phyloP scores from a whole-genome alignment of 2,888 invertebrate species.

The Phalangium opilio region DNA sequence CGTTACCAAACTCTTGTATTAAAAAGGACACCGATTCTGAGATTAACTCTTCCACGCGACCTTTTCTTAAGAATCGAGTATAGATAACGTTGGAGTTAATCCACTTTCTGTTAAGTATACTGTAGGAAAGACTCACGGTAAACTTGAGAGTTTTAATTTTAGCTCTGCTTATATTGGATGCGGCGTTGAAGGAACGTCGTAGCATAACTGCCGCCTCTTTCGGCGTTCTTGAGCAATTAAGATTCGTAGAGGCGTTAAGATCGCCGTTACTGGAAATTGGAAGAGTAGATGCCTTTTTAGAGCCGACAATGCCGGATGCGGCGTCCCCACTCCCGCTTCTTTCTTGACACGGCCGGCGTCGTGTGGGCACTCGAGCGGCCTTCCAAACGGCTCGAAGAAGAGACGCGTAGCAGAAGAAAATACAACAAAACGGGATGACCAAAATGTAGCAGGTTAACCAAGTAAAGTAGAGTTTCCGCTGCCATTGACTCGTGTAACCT shows the following conservation, averaged over 20 bases:
- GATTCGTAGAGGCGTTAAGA: too few relatives aligned
- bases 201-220: slow-evolving; percentile 8
- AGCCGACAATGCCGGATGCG: too few relatives aligned
- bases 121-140: slow-evolving; percentile 33
- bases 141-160: slow-evolving; percentile 35
- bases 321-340: too few relatives aligned
- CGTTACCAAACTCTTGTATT: too few relatives aligned
- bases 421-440: slow-evolving; percentile 31
- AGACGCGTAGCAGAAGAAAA: slow-evolving; percentile 34
- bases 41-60: too few relatives aligned
- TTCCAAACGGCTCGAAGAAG: slow-evolving; percentile 32
- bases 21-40: too few relatives aligned
- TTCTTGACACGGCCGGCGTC: too few relatives aligned
- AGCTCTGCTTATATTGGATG: slow-evolving; percentile 31
- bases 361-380: slow-evolving; percentile 4
- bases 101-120: slow-evolving; percentile 34
- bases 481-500: slow-evolving; percentile 34
- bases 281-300: too few relatives aligned
- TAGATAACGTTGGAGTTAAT: slow-evolving; percentile 35
- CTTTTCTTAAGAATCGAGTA: slow-evolving; percentile 32
- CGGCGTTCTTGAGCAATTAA: too few relatives aligned
- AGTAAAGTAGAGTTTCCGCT: slow-evolving; percentile 33
- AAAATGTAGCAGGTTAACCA: slow-evolving; percentile 33
- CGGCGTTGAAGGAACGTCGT: slow-evolving; percentile 14
- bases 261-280: too few relatives aligned